Evolutionary conservation across 2,113 vertebrate genomes (phyloP).

Genomic region (Triplophysa dalaica): DNA sequence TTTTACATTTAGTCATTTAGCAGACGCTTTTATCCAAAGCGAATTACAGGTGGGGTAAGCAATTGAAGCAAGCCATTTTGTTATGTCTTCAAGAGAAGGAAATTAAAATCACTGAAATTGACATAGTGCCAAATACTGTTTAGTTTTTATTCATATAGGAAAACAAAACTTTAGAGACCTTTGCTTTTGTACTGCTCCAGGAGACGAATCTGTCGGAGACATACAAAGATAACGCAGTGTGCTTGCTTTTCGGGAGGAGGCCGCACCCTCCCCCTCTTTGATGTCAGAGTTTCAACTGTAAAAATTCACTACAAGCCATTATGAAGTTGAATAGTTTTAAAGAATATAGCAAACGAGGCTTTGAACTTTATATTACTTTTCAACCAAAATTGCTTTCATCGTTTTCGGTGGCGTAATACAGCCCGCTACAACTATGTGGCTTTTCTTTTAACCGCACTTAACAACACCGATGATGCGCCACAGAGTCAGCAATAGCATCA

Average conservation of each 20-base stretch:
- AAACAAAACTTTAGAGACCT: not conserved
- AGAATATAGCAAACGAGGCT: slow-evolving; percentile 7
- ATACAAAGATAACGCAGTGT: slow-evolving; percentile 21
- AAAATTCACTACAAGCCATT: slow-evolving; percentile 36
- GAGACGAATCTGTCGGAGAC: slow-evolving; percentile 2
- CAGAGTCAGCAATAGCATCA: not conserved
- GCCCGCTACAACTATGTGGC: not conserved
- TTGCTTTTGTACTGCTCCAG: not conserved
- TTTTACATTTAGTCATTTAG: too few species aligned
- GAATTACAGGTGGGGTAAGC: too few species aligned
- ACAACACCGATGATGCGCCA: not conserved
- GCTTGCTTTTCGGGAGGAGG: slow-evolving; percentile 42
- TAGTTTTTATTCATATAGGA: not conserved
- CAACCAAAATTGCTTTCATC: not conserved
- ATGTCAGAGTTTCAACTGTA: slow-evolving; percentile 39
- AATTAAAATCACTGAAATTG: not conserved
- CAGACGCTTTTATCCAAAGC: too few species aligned
- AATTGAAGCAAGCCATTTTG: too few species aligned
- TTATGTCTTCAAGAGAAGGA: not conserved
- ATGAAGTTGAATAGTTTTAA: slow-evolving; percentile 40
- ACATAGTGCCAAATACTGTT: not conserved
- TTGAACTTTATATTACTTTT: slow-evolving; percentile 35
- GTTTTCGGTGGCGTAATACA: slow-evolving; percentile 1
- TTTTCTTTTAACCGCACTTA: slow-evolving; percentile 22
- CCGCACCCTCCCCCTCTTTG: slow-evolving; percentile 32